Conservation (phyloP, 2,113 vertebrate genomes). For the Epinephelus lanceolatus region DNA sequence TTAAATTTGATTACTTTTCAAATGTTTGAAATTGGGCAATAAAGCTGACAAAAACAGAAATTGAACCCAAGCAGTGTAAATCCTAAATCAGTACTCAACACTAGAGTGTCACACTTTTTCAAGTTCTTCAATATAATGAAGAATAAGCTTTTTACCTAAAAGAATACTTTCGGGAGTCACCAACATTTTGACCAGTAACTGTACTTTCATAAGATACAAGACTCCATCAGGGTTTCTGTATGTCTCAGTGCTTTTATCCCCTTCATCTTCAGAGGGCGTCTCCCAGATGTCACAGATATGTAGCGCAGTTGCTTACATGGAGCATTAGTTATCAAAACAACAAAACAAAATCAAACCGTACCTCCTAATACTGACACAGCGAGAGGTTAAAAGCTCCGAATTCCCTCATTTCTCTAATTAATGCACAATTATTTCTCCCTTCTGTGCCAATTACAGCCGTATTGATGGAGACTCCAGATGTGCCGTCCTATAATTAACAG, state of each 20-base stretch:
- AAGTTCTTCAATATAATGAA: too few species aligned
- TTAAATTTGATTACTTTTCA: too few species aligned
- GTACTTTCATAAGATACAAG: too few species aligned
- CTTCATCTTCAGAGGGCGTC: neutral
- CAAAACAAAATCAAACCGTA: constrained; percentile 30
- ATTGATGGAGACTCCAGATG: constrained; percentile 68
- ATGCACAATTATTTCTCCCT: constrained; percentile 48
- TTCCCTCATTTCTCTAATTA: constrained; percentile 70
- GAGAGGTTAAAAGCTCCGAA: constrained; percentile 36
- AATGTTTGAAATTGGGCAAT: too few species aligned
- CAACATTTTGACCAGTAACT: too few species aligned
- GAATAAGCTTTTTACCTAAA: too few species aligned
- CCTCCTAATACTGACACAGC: constrained; percentile 36
- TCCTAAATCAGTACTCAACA: too few species aligned
- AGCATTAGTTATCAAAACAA: constrained; percentile 41
- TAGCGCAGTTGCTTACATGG: neutral
- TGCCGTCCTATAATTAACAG: constrained; percentile 55
- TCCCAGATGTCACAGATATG: neutral
- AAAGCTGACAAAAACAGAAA: too few species aligned
- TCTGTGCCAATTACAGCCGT: constrained; percentile 60
- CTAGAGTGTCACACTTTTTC: too few species aligned
- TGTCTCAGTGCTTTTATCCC: neutral
- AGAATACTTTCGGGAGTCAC: too few species aligned
- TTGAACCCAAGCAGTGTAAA: too few species aligned
- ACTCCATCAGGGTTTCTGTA: neutral